Evolutionary conservation across 2,113 vertebrate genomes (phyloP), one percentile per base, ranked within the genome.

Genomic region (Protobothrops mucrosquamatus): DNA sequence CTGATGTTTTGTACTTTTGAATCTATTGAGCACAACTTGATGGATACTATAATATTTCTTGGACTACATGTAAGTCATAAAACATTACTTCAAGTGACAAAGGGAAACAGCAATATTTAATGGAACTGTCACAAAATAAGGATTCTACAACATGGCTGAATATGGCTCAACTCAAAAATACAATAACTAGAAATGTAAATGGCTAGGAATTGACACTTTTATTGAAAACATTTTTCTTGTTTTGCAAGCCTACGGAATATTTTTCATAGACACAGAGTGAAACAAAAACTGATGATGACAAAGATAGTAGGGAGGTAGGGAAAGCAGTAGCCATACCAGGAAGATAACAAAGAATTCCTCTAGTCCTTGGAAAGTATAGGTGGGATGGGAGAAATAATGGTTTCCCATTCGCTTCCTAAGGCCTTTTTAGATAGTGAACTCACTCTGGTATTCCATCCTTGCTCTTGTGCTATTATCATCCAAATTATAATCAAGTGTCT

Each of bases 141-240:
- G 43, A 95, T 95, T 3, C 0, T 92, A 94, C 93, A 95, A 93
- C 11, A 6, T 88, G 94, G 93, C 81, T 94, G 90, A 95, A 81
- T 94, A 95, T 93, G 85, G 92, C 86, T 96, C 88, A 94, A 94
- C 91, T 91, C 81, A 23, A 89, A 69, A 87, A 95, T 94, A 55
- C 74, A 92, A 91, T 93, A 92, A 92, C 94, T 85, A 95, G 85
- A 95, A 57, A 87, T 93, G 86, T 91, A 94, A 93, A 94, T 69
- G 91, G 91, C 61, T 96, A 85, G 18, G 92, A 95, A 95, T 57
- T 6, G 89, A 95, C 91, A 94, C 0, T 91, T 96, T 94, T 94
- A 95, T 95, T 95, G 95, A 94, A 95, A 51, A 87, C 57, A 95
- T 95, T 94, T 34, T 39, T 96, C 93, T 95, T 95, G 74, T 59